Conservation (phyloP, 2,888 invertebrate species). For the Metellina segmentata region DNA sequence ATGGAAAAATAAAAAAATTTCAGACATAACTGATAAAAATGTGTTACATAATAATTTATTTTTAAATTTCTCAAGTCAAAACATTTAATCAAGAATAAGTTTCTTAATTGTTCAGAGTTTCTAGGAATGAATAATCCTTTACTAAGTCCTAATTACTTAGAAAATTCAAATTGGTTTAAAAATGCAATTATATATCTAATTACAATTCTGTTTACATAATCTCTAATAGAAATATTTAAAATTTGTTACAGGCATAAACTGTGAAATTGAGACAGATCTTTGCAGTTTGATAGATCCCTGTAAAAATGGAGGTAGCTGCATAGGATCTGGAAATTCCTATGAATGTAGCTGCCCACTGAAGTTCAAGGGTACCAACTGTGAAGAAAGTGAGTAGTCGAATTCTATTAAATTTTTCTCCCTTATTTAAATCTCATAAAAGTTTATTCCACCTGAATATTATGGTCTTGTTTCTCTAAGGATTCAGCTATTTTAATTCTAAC, state of each 20-base stretch:
- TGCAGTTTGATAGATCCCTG: conserved; percentile 77
- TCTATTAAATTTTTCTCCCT: not conserved
- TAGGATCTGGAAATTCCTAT: conserved; percentile 83
- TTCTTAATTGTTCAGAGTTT: too few species aligned
- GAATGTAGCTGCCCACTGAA: conserved; percentile 91
- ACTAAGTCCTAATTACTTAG: too few species aligned
- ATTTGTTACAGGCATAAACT: conserved; percentile 85
- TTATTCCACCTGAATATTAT: not conserved
- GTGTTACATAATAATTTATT: too few species aligned
- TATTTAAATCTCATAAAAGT: not conserved
- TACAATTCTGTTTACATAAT: too few species aligned
- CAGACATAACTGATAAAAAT: too few species aligned
- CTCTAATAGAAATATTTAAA: too few species aligned
- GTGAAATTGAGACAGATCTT: conserved; percentile 83
- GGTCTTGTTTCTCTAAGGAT: not conserved
- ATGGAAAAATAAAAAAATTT: too few species aligned
- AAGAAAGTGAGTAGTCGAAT: conserved; percentile 80
- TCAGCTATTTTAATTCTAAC: not conserved
- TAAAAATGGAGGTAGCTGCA: conserved; percentile 88
- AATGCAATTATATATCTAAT: too few species aligned
- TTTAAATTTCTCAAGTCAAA: too few species aligned
- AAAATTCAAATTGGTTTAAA: too few species aligned
- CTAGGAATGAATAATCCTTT: too few species aligned
- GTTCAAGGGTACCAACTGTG: conserved; percentile 89
- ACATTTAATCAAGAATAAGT: too few species aligned